Base-by-base conservation (phyloP, 2,888 invertebrate genomes). In the Atethmia centrago region DNA sequence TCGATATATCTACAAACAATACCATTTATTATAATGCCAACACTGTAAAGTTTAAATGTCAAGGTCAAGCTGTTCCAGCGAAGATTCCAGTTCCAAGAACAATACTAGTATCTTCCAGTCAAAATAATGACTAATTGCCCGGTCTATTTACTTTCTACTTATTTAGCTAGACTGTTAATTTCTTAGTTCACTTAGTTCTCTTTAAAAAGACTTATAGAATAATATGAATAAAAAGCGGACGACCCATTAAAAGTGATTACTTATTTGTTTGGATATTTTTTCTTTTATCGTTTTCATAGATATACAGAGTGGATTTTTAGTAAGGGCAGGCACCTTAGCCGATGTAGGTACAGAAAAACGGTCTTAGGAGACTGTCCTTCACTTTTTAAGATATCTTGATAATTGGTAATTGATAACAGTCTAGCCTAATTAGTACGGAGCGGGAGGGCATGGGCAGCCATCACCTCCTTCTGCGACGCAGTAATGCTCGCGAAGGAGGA, bases 11-110 rank as follows among this genome's bases (percentile, higher is more conserved):
- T 36, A 36, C 36, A 36, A 36, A 36, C 3, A 36, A 2, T 36
- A 51, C 14, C 45, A 74, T 31, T 66, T 66, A 59, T 36, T 28
- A 16, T 36, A 5, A n/a, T 10, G 8, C 36, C 25, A 16, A 63
- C 36, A 42, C 51, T 63, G n/a, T 16, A 9, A 53, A 69, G 63
- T 65, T 77, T 53, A 59, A 76, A 77, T 53, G 64, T 64, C 77
- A 77, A 25, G 0, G 14, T 49, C 5, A 55, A 68, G 40, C n/a
- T 68, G 45, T 53, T 59, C n/a, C 16, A 36, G 36, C 7, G n/a
- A 56, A 70, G 78, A 61, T 45, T 42, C 7, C 10, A 55, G 12
- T 70, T 49, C 19, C 19, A 61, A 42, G 28, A 77, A 70, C 16
- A 51, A 45, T 45, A 45, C 16, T 25, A 59, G 3, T 36, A 31